These are phyloP conservation scores for Alloscopus bannaensis DNA, from an alignment of 2,888 invertebrate species.

Conservation along the genomic window DNA sequence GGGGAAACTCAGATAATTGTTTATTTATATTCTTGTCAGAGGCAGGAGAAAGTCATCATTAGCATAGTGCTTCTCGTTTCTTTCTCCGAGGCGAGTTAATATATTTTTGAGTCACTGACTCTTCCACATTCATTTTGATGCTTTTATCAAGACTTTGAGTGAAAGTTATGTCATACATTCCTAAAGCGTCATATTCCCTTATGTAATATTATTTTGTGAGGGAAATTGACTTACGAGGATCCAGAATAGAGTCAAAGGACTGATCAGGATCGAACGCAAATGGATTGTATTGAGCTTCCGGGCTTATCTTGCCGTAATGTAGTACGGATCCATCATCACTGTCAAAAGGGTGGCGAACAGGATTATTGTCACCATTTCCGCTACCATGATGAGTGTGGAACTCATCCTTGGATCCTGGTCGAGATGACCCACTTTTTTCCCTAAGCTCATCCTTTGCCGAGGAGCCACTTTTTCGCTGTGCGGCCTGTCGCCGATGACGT, in stretches of 20 bases:
- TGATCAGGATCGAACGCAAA: constrained; percentile 63
- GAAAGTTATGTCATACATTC: no score
- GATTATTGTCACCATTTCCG: constrained; percentile 3
- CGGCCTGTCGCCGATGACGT: constrained; percentile 30
- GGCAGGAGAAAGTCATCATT: no score
- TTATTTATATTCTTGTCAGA: no score
- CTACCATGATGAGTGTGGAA: constrained; percentile 34
- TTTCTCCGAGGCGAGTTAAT: no score
- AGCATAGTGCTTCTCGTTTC: no score
- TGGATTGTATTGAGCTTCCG: constrained; percentile 58
- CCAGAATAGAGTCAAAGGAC: constrained; percentile 58
- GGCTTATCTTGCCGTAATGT: constrained; percentile 37
- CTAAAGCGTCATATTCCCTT: no score
- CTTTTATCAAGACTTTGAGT: no score
- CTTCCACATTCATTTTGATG: no score
- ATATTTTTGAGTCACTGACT: no score
- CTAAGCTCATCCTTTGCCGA: constrained; percentile 14
- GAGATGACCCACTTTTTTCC: constrained; percentile 15
- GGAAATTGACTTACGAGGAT: constrained; percentile 57
- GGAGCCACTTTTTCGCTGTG: not conserved
- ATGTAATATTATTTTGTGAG: no score
- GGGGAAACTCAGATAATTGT: no score
- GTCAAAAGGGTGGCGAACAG: constrained; percentile 40
- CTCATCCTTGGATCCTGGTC: constrained; percentile 5
- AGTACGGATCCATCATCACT: constrained; percentile 32